These are phyloP conservation scores for Gopherus evgoodei DNA, from an alignment of 2,113 vertebrate genomes.

Conservation along the genomic window DNA sequence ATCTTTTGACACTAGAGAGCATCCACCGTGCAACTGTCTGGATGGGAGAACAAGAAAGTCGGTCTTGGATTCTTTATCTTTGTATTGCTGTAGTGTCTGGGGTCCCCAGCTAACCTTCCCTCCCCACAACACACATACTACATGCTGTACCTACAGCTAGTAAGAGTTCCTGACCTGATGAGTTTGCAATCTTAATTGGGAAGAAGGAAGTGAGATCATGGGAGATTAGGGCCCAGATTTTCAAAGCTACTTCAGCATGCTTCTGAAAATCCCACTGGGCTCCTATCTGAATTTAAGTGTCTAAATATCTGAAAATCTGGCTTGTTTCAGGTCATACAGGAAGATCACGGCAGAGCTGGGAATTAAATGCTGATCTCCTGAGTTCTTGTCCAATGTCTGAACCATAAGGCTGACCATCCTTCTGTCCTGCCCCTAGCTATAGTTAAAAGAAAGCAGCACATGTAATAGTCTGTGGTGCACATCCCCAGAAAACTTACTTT, in stretches of 20 bases:
- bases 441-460: neutral
- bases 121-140: neutral
- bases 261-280: neutral
- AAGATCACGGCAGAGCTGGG: neutral
- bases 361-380: rapidly evolving
- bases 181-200: rapidly evolving
- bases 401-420: neutral
- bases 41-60: neutral
- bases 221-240: rapidly evolving
- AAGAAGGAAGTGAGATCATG: neutral
- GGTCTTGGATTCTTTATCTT: neutral
- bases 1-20: neutral
- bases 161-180: neutral
- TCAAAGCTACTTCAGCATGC: neutral
- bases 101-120: neutral
- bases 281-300: neutral
- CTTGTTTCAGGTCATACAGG: neutral
- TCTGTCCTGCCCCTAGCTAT: neutral
- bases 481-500: neutral
- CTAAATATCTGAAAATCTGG: neutral
- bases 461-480: neutral
- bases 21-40: neutral
- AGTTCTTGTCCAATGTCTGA: neutral
- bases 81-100: neutral
- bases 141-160: rapidly evolving